These are phyloP conservation scores for Cryptotis parvus DNA, from an alignment of 2,113 vertebrate genomes.

Conservation along the genomic window DNA sequence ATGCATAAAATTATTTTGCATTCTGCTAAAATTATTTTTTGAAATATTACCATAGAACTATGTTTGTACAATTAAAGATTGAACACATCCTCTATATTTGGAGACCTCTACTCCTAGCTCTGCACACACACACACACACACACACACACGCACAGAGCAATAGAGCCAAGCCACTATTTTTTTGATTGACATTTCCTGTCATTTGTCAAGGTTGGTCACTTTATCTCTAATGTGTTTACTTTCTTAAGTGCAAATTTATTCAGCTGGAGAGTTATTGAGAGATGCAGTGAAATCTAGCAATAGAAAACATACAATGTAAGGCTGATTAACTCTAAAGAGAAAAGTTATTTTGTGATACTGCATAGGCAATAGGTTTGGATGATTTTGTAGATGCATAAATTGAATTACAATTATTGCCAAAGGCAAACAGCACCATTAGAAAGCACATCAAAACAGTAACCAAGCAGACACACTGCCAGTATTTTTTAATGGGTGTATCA, in stretches of 20 bases:
- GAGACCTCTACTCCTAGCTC: not conserved
- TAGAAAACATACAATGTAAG: slow-evolving; percentile 50
- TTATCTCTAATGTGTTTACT: slow-evolving; percentile 48
- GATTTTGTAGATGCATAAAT: slow-evolving; percentile 57
- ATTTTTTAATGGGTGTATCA: slow-evolving; percentile 87
- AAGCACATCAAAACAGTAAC: slow-evolving; percentile 67
- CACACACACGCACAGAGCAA: too few relatives aligned
- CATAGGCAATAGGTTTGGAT: slow-evolving; percentile 50
- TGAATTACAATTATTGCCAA: slow-evolving; percentile 66
- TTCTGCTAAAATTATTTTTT: too few relatives aligned
- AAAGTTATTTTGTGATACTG: slow-evolving; percentile 65
- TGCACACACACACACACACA: not conserved
- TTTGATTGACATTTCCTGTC: slow-evolving; percentile 23
- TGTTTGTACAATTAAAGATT: slow-evolving; percentile 12
- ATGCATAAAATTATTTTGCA: slow-evolving; percentile 45
- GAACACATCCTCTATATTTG: slow-evolving; percentile 9
- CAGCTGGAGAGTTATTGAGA: slow-evolving; percentile 12
- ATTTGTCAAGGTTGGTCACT: not conserved
- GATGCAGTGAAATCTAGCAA: slow-evolving; percentile 24
- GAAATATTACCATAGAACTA: not conserved
- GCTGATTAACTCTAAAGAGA: slow-evolving; percentile 62
- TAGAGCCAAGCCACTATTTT: not conserved
- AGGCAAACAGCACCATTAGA: slow-evolving; percentile 66
- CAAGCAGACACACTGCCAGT: slow-evolving; percentile 83
- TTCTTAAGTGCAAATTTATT: slow-evolving; percentile 46